These are phyloP conservation scores for Protosalanx chinensis DNA, from an alignment of 2,797 vertebrate genomes.

Conservation along the genomic window DNA sequence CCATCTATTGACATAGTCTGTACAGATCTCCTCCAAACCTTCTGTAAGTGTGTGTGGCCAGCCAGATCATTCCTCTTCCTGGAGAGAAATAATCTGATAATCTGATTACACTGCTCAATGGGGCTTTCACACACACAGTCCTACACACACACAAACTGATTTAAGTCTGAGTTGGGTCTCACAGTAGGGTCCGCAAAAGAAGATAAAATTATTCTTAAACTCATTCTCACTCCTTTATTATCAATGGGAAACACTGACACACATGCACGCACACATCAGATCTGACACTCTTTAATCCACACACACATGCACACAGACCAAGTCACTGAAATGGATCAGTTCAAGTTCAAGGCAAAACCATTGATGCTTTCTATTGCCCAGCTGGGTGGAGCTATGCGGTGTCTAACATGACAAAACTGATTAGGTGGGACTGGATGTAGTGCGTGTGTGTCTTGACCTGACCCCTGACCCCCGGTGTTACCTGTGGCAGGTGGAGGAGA, in stretches of 20 bases:
- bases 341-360: neutral
- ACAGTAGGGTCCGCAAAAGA: conserved; percentile 5
- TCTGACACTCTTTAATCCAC: neutral
- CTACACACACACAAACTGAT: conserved; percentile 26
- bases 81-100: conserved; percentile 35
- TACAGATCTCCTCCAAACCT: conserved; percentile 11
- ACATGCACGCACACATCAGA: neutral
- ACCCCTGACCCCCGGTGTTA: conserved; percentile 38
- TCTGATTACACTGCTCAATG: conserved; percentile 52
- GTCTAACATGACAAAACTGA: neutral
- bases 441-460: conserved; percentile 10
- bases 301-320: conserved; percentile 5
- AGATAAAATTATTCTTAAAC: conserved; percentile 23
- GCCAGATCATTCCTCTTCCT: conserved; percentile 20
- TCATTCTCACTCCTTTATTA: conserved; percentile 36
- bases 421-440: conserved; percentile 41
- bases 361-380: conserved; percentile 42
- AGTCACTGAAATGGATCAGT: too few relatives aligned
- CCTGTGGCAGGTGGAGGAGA: conserved; percentile 87
- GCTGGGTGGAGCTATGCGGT: conserved; percentile 11
- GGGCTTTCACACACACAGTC: conserved; percentile 39
- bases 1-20: conserved; percentile 31
- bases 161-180: conserved; percentile 24
- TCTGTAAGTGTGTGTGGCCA: conserved; percentile 35
- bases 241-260: conserved; percentile 4